phyloP scores from a whole-genome alignment of 1,140 invertebrate species.

The Onthophagus taurus region DNA sequence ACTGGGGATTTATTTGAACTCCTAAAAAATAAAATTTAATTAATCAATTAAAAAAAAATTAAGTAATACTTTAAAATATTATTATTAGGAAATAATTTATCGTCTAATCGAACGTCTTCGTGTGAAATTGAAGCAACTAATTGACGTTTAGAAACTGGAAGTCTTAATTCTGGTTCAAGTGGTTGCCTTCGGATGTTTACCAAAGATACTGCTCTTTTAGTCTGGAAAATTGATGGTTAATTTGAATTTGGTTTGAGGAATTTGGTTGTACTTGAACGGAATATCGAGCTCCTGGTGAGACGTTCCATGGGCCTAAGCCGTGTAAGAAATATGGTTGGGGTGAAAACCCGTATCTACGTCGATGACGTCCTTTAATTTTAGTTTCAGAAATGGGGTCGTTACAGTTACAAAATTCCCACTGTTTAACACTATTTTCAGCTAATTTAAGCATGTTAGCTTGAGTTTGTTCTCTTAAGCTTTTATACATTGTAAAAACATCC shows the following conservation, averaged over 20 bases:
- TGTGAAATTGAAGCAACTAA: constrained; percentile 38
- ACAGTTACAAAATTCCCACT: constrained; percentile 26
- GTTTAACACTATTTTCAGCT: constrained; percentile 24
- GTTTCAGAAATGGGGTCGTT: constrained; percentile 12
- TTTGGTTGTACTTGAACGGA: constrained; percentile 33
- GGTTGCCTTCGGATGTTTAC: constrained; percentile 35
- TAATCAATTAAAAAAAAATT: not conserved
- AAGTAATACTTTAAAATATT: constrained; percentile 12
- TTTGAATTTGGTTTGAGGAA: not conserved
- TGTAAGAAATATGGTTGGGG: constrained; percentile 39
- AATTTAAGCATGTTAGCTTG: constrained; percentile 1
- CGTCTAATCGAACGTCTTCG: constrained; percentile 28
- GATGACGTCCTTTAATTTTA: constrained; percentile 26
- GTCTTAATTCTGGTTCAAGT: constrained; percentile 32
- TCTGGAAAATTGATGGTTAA: constrained; percentile 8
- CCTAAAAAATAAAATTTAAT: constrained; percentile 17
- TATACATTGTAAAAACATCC: constrained; percentile 14
- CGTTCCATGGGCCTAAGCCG: constrained; percentile 42
- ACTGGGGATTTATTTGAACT: constrained; percentile 26
- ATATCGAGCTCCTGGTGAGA: constrained; percentile 38
- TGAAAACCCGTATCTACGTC: constrained; percentile 38
- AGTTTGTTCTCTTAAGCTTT: not conserved
- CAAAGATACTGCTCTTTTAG: constrained; percentile 36
- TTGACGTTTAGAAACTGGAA: constrained; percentile 39
- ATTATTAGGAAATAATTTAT: constrained; percentile 13